Percentiles rank a stretch among this genome's conserved stretches.
These are phyloP conservation scores for Theretra japonica DNA, from an alignment of 2,888 invertebrate species.

Conservation along the genomic window DNA sequence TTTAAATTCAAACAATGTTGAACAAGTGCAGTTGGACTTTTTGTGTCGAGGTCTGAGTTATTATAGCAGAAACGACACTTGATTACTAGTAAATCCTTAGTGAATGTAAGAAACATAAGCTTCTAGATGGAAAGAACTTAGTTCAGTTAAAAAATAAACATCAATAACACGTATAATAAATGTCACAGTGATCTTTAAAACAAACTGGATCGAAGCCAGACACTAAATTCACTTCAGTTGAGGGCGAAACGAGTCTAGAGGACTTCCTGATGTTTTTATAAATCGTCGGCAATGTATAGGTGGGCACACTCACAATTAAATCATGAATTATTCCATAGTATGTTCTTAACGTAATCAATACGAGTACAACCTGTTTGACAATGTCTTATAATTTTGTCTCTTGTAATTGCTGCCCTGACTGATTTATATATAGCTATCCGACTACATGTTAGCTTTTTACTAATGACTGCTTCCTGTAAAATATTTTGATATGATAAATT, in stretches of 20 bases:
- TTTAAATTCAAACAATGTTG: constrained; percentile 2
- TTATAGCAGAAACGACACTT: background rate
- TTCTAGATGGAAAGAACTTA: constrained; percentile 7
- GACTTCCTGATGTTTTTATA: constrained; percentile 68
- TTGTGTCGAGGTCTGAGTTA: constrained; percentile 13
- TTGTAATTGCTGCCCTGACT: background rate
- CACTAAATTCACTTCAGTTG: constrained; percentile 69
- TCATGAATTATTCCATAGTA: constrained; percentile 25
- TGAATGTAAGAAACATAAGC: constrained; percentile 5
- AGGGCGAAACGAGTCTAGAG: constrained; percentile 73
- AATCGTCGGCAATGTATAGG: constrained; percentile 52
- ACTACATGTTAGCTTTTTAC: background rate
- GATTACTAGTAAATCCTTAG: background rate
- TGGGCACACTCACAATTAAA: constrained; percentile 28
- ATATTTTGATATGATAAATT: too few relatives aligned
- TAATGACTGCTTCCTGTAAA: too few relatives aligned
- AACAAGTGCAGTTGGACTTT: constrained; percentile 6
- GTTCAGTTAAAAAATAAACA: constrained; percentile 48
- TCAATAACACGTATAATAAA: constrained; percentile 60
- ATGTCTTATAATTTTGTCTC: constrained; percentile 20
- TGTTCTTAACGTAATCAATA: constrained; percentile 7
- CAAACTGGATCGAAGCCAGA: constrained; percentile 66
- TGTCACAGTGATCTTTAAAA: constrained; percentile 78
- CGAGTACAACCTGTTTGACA: constrained; percentile 24
- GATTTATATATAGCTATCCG: background rate